phyloP scores from a whole-genome alignment of 2,797 vertebrate genomes.

The Muscicapa comitata region DNA sequence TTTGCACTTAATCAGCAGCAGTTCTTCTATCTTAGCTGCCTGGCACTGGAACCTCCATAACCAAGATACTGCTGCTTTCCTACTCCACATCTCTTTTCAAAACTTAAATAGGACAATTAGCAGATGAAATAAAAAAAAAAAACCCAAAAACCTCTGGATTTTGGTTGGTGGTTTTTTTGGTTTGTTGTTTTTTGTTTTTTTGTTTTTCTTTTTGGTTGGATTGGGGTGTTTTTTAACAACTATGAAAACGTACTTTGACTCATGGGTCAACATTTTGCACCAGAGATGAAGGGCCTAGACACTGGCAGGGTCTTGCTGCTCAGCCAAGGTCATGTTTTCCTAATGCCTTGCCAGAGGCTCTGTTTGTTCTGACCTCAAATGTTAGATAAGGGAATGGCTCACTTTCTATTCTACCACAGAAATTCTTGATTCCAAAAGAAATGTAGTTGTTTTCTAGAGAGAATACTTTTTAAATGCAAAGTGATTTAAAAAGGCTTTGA shows the following conservation, averaged over 20 bases:
- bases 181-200: neutral
- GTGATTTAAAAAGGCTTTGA: neutral
- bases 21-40: neutral
- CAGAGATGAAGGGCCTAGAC: neutral
- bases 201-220: no score
- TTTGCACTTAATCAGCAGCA: neutral
- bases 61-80: neutral
- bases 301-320: neutral
- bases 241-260: conserved; percentile 17
- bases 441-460: neutral
- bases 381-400: conserved; percentile 18
- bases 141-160: neutral
- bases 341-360: conserved; percentile 19
- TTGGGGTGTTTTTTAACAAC: neutral
- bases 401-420: conserved; percentile 8
- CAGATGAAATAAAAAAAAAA: accelerated
- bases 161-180: neutral
- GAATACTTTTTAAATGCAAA: neutral
- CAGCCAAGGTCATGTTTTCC: conserved; percentile 51
- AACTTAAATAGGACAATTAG: neutral
- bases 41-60: neutral
- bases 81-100: neutral
- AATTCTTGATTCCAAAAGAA: conserved; percentile 18
- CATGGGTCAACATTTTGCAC: neutral
- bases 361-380: conserved; percentile 61